phyloP scores from a whole-genome alignment of 2,113 vertebrate genomes.

The Lasiurus cinereus region DNA sequence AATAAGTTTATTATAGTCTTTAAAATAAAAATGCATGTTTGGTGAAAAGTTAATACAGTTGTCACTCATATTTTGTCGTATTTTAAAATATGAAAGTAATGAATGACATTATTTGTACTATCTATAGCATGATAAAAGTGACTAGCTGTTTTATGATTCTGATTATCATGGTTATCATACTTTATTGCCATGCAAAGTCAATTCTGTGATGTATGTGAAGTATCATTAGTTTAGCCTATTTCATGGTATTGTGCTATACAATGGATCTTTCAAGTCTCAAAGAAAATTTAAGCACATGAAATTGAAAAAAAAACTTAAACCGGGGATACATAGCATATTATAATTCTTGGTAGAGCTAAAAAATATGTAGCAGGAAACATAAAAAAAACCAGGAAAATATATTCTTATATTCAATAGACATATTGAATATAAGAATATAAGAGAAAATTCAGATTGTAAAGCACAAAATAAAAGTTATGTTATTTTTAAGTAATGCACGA shows the following conservation, averaged over 20 bases:
- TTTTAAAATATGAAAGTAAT: slow-evolving; percentile 76
- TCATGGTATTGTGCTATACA: slow-evolving; percentile 16
- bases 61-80: slow-evolving; percentile 69
- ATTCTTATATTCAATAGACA: background rate
- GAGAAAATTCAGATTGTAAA: slow-evolving; percentile 27
- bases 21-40: slow-evolving; percentile 78
- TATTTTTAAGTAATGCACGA: slow-evolving; percentile 67
- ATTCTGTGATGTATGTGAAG: slow-evolving; percentile 44
- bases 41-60: slow-evolving; percentile 78
- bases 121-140: slow-evolving; percentile 55
- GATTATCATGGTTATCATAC: slow-evolving; percentile 18
- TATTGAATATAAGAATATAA: background rate
- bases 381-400: background rate
- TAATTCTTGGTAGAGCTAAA: background rate
- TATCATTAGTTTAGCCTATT: background rate
- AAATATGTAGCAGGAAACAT: background rate
- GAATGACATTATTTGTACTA: slow-evolving; percentile 58
- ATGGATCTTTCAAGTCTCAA: slow-evolving; percentile 60
- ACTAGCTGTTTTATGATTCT: slow-evolving; percentile 52
- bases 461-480: slow-evolving; percentile 36
- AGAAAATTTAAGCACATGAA: slow-evolving; percentile 59
- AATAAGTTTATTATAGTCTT: slow-evolving; percentile 77
- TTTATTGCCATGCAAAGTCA: slow-evolving; percentile 63
- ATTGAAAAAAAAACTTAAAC: slow-evolving; percentile 38
- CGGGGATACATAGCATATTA: background rate